Percentiles rank a stretch among this genome's conserved stretches.
phyloP scores from a whole-genome alignment of 2,797 vertebrate species.

The Myotis daubentonii region DNA sequence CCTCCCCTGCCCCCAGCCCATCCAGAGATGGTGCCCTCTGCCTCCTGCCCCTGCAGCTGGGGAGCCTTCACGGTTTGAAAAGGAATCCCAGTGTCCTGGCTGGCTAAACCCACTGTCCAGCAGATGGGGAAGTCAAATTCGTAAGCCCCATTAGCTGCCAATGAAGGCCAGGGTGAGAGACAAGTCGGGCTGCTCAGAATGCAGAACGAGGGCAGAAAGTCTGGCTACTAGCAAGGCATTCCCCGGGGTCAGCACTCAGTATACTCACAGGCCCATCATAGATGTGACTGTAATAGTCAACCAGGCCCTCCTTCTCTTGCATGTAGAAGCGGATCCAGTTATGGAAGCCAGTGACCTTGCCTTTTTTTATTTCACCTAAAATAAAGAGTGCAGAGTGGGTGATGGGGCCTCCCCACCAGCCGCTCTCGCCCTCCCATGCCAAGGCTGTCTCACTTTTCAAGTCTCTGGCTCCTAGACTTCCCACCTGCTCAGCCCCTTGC shows the following conservation, averaged over 20 bases:
- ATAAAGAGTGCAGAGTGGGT: not conserved
- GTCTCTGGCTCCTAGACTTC: not conserved
- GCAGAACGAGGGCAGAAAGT: not conserved
- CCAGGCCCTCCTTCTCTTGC: conserved; percentile 88
- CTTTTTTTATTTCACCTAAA: conserved; percentile 93
- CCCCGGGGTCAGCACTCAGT: accelerated
- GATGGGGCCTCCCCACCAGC: accelerated
- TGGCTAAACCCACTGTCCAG: not conserved
- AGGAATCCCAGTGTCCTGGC: not conserved
- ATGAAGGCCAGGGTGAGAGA: not conserved
- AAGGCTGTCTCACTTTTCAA: not conserved
- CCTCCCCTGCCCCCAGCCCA: not conserved
- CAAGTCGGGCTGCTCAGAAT: not conserved
- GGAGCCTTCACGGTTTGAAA: not conserved
- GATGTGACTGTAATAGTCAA: conserved; percentile 96
- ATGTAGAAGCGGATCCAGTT: conserved; percentile 98
- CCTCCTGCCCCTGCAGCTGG: not conserved
- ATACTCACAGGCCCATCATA: conserved; percentile 93
- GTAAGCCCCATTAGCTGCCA: not conserved
- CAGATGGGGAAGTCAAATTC: not conserved
- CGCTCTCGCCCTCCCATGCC: not conserved
- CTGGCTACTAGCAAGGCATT: not conserved
- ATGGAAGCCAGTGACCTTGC: conserved; percentile 93
- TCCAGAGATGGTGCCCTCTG: not conserved
- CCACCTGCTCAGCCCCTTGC: not conserved